Percentiles rank a stretch among this genome's conserved stretches.
Evolutionary conservation across 1,140 invertebrate genomes (phyloP).

Genomic region (Dreissena rostriformis): DNA sequence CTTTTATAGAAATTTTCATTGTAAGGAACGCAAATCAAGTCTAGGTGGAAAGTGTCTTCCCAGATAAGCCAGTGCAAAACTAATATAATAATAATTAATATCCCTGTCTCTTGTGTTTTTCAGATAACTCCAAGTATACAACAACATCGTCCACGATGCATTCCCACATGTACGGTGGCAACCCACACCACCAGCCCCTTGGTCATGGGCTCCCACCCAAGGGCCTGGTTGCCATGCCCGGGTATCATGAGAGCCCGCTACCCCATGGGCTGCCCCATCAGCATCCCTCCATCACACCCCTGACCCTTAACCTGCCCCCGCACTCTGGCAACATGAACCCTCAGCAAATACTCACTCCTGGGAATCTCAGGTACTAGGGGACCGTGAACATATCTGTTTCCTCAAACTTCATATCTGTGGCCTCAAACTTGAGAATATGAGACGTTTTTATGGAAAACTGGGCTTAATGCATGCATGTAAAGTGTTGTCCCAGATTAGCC

Average conservation of each 20-base stretch:
- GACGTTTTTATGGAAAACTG: too few species aligned
- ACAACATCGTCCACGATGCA: conserved; percentile 63
- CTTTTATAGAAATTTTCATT: too few species aligned
- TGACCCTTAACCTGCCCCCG: conserved; percentile 49
- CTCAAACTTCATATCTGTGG: too few species aligned
- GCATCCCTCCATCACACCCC: conserved; percentile 46
- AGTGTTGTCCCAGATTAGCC: too few species aligned
- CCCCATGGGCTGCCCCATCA: conserved; percentile 69
- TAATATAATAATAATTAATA: neutral
- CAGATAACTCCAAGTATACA: conserved; percentile 57
- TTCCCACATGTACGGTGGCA: conserved; percentile 62
- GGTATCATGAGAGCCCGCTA: conserved; percentile 70
- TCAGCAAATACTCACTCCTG: conserved; percentile 62
- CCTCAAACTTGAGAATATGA: too few species aligned
- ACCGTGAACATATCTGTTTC: too few species aligned
- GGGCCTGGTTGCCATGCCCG: conserved; percentile 52
- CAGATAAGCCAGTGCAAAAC: too few species aligned
- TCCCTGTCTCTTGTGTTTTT: conserved; percentile 14
- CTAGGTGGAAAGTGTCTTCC: neutral
- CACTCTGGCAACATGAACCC: conserved; percentile 58
- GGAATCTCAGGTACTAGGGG: conserved; percentile 58
- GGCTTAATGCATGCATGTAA: too few species aligned
- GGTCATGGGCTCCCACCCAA: conserved; percentile 48
- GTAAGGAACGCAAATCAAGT: too few species aligned
- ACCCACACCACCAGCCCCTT: conserved; percentile 59